Evolutionary conservation across 2,888 invertebrate genomes (phyloP).

Genomic region (Drepana falcataria): DNA sequence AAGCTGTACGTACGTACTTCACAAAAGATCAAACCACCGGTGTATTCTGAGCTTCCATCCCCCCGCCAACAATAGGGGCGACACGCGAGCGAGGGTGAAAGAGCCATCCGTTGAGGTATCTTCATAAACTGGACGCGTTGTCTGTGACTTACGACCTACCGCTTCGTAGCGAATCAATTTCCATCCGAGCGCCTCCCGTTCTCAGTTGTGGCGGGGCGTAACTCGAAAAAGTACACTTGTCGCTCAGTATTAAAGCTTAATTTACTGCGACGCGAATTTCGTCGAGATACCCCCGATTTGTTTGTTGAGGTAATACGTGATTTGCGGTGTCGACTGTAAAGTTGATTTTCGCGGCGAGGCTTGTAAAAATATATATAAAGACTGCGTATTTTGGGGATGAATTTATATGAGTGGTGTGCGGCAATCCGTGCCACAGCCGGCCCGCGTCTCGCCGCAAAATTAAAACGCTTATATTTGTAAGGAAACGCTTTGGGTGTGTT

Average conservation of each 20-base stretch:
- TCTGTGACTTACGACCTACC: conserved; percentile 53
- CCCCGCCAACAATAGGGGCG: conserved; percentile 19
- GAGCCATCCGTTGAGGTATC: conserved; percentile 39
- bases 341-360: conserved; percentile 36
- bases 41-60: conserved; percentile 29
- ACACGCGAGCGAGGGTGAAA: conserved; percentile 28
- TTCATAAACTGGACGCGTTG: conserved; percentile 19
- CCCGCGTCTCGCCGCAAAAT: conserved; percentile 1
- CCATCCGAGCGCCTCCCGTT: conserved; percentile 49
- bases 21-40: conserved; percentile 35
- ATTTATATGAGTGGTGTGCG: conserved; percentile 29
- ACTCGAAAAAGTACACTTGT: conserved; percentile 38
- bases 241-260: conserved; percentile 47
- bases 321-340: conserved; percentile 58
- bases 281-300: conserved; percentile 50
- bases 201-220: conserved; percentile 17
- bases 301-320: conserved; percentile 71
- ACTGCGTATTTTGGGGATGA: conserved; percentile 30
- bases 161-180: conserved; percentile 67
- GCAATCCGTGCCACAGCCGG: conserved; percentile 30
- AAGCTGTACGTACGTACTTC: conserved; percentile 45
- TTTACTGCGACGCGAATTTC: conserved; percentile 42
- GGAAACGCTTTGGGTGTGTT: neutral
- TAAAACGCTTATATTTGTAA: conserved; percentile 1
- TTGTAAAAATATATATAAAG: conserved; percentile 13